These are phyloP conservation scores for Hippocampus kuda DNA, from an alignment of 2,797 vertebrate genomes.

Conservation along the genomic window DNA sequence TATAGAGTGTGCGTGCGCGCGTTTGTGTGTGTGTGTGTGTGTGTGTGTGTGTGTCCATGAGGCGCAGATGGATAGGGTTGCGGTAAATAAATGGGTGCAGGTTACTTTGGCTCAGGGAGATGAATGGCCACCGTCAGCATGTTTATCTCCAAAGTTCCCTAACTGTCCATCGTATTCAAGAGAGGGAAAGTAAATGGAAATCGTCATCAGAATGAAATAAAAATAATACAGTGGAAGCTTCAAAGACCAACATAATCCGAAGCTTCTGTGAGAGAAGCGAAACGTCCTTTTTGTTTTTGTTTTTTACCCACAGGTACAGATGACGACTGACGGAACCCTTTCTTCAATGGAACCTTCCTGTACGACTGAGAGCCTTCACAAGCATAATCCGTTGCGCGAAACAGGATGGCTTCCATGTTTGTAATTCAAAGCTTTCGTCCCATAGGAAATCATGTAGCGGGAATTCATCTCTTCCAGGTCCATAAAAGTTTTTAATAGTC, in stretches of 20 bases:
- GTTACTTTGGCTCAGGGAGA: slow-evolving; percentile 25
- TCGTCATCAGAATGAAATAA: not conserved
- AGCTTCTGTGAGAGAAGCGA: no score
- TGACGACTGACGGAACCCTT: no score
- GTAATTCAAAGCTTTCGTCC: not conserved
- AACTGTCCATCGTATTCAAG: slow-evolving; percentile 14
- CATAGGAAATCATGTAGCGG: not conserved
- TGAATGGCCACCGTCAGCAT: slow-evolving; percentile 32
- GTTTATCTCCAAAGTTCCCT: slow-evolving; percentile 41
- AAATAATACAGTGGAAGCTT: not conserved
- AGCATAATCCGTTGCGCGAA: not conserved
- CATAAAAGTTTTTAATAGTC: not conserved
- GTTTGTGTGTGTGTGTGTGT: slow-evolving; percentile 5
- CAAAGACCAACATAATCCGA: not conserved
- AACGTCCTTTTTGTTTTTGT: no score
- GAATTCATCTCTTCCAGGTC: not conserved
- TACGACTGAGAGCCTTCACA: no score
- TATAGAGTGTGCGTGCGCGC: slow-evolving; percentile 5
- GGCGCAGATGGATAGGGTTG: slow-evolving; percentile 11
- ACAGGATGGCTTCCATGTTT: not conserved
- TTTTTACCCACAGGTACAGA: no score
- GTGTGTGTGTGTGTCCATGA: not conserved
- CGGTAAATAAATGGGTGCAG: slow-evolving; percentile 35
- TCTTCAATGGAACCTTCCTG: no score
- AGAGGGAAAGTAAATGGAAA: not conserved